These are phyloP conservation scores for Megastigmus dorsalis DNA, from an alignment of 2,888 invertebrate species.

Conservation along the genomic window DNA sequence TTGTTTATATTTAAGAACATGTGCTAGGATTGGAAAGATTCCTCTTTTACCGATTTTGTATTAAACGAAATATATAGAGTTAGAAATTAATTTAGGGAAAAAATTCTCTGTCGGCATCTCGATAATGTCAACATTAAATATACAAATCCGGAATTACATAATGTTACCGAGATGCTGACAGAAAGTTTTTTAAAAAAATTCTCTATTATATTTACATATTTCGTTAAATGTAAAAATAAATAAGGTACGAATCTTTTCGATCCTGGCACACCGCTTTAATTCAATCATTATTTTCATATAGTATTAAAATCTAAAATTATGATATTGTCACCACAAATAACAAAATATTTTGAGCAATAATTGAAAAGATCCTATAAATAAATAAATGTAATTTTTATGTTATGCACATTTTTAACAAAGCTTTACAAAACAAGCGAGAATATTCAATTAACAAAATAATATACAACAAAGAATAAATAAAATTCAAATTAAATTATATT, in stretches of 20 bases:
- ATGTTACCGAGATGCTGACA: no score
- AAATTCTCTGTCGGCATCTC: no score
- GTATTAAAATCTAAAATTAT: background rate
- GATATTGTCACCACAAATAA: background rate
- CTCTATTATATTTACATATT: conserved; percentile 16
- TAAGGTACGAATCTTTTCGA: background rate
- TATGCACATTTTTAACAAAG: conserved; percentile 41
- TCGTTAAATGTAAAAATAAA: background rate
- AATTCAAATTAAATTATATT: background rate
- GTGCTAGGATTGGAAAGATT: no score
- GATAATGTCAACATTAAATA: no score
- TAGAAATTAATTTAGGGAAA: no score
- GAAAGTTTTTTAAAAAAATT: background rate
- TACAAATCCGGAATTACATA: no score
- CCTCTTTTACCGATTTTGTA: no score
- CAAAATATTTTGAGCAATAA: background rate
- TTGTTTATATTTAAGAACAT: no score
- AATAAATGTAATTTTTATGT: conserved; percentile 11
- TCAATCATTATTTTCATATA: no score
- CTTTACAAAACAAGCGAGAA: conserved; percentile 44
- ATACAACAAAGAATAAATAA: conserved; percentile 21
- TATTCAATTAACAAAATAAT: conserved; percentile 11
- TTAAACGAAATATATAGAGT: no score
- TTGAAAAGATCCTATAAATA: conserved; percentile 3
- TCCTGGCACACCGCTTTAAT: no score